These are phyloP conservation scores for Columba guinea DNA, from an alignment of 2,797 vertebrate species.

Conservation along the genomic window DNA sequence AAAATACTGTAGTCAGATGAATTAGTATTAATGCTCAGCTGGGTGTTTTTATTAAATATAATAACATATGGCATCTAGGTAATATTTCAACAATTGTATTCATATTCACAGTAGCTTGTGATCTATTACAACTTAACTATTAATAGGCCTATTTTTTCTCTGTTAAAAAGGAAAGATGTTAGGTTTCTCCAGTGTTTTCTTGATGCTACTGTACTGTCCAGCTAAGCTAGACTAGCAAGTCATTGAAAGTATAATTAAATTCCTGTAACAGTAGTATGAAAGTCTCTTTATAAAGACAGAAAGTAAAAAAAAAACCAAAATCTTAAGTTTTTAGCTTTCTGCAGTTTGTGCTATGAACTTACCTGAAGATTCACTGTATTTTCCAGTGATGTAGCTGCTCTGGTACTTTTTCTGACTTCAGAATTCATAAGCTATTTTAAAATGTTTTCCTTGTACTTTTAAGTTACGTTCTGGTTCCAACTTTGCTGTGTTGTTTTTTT, in stretches of 20 bases:
- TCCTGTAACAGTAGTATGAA: not conserved
- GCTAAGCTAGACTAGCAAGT: not conserved
- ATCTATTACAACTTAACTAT: not conserved
- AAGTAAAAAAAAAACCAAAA: not conserved
- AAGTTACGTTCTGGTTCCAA: not conserved
- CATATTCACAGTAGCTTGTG: not conserved
- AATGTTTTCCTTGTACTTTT: not conserved
- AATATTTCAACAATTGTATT: not conserved
- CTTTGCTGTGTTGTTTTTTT: not conserved
- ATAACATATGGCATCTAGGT: not conserved
- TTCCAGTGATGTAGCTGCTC: not conserved
- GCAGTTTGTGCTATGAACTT: not conserved
- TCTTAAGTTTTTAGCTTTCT: not conserved
- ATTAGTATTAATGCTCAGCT: not conserved
- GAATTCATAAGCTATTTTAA: not conserved
- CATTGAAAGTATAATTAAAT: not conserved
- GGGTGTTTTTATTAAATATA: not conserved
- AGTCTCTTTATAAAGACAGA: not conserved
- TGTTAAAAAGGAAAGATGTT: not conserved
- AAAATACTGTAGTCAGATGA: not conserved
- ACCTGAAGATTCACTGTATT: not conserved
- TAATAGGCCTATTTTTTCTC: not conserved
- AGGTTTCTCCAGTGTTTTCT: slow-evolving; percentile 1
- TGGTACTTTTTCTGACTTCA: not conserved
- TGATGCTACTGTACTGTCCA: not conserved